phyloP scores from a whole-genome alignment of 2,888 invertebrate species.

The Drosophila sordidapex region DNA sequence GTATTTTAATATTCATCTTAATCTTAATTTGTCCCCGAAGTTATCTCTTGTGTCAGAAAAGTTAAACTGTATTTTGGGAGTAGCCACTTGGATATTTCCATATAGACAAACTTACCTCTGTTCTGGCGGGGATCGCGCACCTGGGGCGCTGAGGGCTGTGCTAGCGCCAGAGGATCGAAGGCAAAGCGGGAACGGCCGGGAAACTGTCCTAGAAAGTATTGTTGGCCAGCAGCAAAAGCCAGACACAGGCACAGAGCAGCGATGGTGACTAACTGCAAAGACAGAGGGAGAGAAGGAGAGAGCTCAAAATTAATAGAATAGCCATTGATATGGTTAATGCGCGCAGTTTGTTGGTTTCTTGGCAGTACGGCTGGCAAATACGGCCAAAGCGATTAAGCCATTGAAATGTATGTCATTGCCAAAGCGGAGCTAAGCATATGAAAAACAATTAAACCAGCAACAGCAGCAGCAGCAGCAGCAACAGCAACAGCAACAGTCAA shows the following conservation, averaged over 20 bases:
- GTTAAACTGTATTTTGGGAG: background rate
- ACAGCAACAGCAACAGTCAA: slow-evolving; percentile 16
- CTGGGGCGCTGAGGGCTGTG: slow-evolving; percentile 63
- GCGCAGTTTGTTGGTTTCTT: slow-evolving; percentile 5
- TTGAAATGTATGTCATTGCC: slow-evolving; percentile 80
- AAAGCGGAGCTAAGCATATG: slow-evolving; percentile 41
- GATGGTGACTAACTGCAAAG: slow-evolving; percentile 80
- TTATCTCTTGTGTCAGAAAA: too few species aligned
- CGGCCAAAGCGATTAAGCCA: slow-evolving; percentile 71
- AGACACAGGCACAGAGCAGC: slow-evolving; percentile 82
- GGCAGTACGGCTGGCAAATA: slow-evolving; percentile 29
- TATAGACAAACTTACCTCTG: slow-evolving; percentile 75
- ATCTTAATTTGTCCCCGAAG: too few species aligned
- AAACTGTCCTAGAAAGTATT: slow-evolving; percentile 79
- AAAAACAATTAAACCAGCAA: slow-evolving; percentile 69
- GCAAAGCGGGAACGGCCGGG: slow-evolving; percentile 71
- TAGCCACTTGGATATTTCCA: background rate
- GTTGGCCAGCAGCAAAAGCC: slow-evolving; percentile 82
- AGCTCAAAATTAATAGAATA: slow-evolving; percentile 3
- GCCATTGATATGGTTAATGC: slow-evolving; percentile 32
- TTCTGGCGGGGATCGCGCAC: slow-evolving; percentile 84
- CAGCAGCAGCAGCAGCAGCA: slow-evolving; percentile 28
- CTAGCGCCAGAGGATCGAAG: slow-evolving; percentile 75
- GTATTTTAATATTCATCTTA: background rate
- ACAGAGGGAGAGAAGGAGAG: slow-evolving; percentile 3